Conservation (phyloP, 2,888 invertebrate genomes). For the Kuschelorhynchus macadamiae region DNA sequence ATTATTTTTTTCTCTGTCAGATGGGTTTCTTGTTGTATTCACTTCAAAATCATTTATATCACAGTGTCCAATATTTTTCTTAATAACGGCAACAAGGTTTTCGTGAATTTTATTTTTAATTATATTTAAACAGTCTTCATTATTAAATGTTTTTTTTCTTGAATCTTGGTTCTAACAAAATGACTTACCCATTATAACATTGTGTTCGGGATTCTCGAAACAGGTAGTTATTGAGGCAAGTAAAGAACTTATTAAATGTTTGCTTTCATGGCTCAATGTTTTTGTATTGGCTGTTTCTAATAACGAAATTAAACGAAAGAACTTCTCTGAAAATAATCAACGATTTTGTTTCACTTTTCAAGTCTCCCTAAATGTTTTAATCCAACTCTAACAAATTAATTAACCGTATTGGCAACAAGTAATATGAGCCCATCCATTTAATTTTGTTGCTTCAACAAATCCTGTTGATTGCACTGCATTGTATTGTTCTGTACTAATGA, state of each 20-base stretch:
- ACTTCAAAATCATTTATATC: background rate
- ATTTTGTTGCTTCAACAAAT: constrained; percentile 35
- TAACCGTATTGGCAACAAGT: constrained; percentile 34
- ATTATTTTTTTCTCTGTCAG: background rate
- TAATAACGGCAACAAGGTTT: background rate
- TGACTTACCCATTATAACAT: constrained; percentile 37
- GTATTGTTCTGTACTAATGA: constrained; percentile 44
- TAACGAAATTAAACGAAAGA: constrained; percentile 11
- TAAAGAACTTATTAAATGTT: constrained; percentile 28
- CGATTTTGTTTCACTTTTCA: too few species aligned
- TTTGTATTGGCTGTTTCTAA: constrained; percentile 19
- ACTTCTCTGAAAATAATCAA: background rate
- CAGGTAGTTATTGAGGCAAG: constrained; percentile 19
- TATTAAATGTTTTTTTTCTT: constrained; percentile 31
- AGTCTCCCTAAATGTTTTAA: too few species aligned
- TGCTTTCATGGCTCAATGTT: constrained; percentile 17
- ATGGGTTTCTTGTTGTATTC: too few species aligned
- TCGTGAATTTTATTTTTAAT: constrained; percentile 10
- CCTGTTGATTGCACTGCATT: constrained; percentile 3
- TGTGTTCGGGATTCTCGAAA: constrained; percentile 36
- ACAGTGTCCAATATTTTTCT: too few species aligned
- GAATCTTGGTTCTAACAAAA: constrained; percentile 46
- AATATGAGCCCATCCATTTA: constrained; percentile 40
- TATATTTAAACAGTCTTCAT: constrained; percentile 31
- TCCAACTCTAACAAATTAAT: constrained; percentile 30